These are phyloP conservation scores for Semaprochilodus insignis DNA, from an alignment of 2,797 vertebrate genomes.

Conservation along the genomic window DNA sequence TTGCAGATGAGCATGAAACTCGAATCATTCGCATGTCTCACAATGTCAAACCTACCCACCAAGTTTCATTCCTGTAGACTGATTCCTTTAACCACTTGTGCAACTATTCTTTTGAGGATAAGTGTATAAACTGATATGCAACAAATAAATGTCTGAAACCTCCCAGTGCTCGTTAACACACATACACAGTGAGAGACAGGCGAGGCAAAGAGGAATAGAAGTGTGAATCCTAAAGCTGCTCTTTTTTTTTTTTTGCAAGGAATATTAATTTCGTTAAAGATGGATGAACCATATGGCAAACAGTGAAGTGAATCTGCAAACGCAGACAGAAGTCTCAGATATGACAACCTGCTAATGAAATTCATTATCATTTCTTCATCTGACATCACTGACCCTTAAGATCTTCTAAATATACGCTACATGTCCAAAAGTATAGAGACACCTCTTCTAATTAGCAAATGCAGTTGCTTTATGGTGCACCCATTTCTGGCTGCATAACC, in stretches of 20 bases:
- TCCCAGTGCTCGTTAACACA: not conserved
- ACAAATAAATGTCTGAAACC: not conserved
- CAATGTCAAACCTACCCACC: too few species aligned
- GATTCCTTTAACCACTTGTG: too few species aligned
- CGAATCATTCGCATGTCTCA: too few species aligned
- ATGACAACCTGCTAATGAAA: not conserved
- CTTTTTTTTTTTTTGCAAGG: not conserved
- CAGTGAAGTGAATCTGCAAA: not conserved
- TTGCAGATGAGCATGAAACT: too few species aligned
- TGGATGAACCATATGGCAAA: not conserved
- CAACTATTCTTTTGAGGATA: too few species aligned
- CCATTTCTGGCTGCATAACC: not conserved
- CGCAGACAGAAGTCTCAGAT: not conserved
- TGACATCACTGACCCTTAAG: too few species aligned
- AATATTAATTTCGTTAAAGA: slow-evolving; percentile 2
- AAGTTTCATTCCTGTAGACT: too few species aligned
- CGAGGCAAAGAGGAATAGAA: not conserved
- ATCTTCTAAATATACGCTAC: not conserved
- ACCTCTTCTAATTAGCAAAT: not conserved
- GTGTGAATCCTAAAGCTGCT: not conserved
- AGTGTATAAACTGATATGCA: too few species aligned
- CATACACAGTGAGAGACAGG: not conserved
- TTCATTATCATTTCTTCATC: not conserved
- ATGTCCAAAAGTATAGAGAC: not conserved
- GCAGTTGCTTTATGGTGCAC: too few species aligned